phyloP scores from a whole-genome alignment of 2,888 invertebrate genomes.

The Labia minor region DNA sequence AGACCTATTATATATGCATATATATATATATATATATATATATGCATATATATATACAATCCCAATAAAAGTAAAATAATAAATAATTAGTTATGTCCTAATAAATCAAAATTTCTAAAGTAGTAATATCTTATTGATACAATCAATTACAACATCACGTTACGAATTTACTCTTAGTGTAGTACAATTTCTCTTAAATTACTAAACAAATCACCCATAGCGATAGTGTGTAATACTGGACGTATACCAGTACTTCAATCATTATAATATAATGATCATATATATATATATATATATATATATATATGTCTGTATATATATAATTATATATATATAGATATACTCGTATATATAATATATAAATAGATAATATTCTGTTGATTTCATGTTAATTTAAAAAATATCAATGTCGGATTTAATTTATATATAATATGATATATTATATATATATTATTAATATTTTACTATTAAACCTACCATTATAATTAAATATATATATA shows the following conservation, averaged over 20 bases:
- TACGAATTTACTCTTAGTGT: background rate
- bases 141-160: background rate
- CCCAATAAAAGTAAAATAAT: background rate
- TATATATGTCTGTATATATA: no score
- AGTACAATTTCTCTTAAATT: slow-evolving; percentile 5
- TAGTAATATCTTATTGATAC: background rate
- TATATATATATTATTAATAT: background rate
- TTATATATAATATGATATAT: slow-evolving; percentile 13
- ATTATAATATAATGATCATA: slow-evolving; percentile 1
- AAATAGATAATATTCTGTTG: background rate
- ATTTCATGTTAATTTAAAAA: background rate
- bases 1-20: no score
- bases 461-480: background rate
- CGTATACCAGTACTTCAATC: slow-evolving; percentile 4
- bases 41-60: no score
- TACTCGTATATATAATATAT: no score
- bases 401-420: background rate
- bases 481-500: background rate
- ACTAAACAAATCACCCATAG: background rate
- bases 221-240: background rate
- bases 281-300: no score
- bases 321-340: no score
- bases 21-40: no score
- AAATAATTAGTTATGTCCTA: background rate
- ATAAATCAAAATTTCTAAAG: background rate